Percentiles rank a stretch among this genome's conserved stretches.
Conservation (phyloP, 2,113 vertebrate genomes). For the Microtus ochrogaster region DNA sequence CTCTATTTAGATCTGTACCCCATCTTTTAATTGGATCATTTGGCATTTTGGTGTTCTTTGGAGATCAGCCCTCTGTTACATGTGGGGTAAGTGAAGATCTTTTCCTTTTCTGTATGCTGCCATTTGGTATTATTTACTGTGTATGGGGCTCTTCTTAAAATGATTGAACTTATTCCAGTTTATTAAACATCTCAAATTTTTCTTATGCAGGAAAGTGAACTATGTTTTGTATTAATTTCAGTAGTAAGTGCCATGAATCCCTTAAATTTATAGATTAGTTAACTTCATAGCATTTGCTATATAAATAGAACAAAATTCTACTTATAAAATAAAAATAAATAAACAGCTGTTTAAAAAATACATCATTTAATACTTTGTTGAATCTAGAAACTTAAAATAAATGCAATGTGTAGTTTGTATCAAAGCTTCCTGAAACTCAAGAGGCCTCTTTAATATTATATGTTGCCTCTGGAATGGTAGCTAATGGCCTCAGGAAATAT, state of each 20-base stretch:
- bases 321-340: constrained; percentile 52
- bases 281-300: constrained; percentile 28
- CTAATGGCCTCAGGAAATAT: background rate
- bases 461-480: constrained; percentile 44
- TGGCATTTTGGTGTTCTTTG: no score
- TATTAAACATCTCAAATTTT: constrained; percentile 41
- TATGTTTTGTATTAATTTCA: background rate
- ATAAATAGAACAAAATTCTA: constrained; percentile 43
- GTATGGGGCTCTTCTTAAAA: background rate
- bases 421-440: constrained; percentile 59
- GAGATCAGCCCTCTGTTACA: no score
- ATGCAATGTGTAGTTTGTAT: background rate
- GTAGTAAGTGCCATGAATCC: constrained; percentile 21
- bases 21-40: no score
- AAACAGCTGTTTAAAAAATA: constrained; percentile 56
- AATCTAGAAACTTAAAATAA: constrained; percentile 61
- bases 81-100: no score
- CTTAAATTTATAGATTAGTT: background rate
- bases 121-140: no score
- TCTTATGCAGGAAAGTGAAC: background rate
- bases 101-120: no score
- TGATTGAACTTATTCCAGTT: constrained; percentile 27
- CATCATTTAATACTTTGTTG: constrained; percentile 51
- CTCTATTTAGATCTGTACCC: no score
- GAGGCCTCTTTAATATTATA: constrained; percentile 54